These are phyloP conservation scores for Origma solitaria DNA, from an alignment of 2,113 vertebrate genomes.

Conservation along the genomic window DNA sequence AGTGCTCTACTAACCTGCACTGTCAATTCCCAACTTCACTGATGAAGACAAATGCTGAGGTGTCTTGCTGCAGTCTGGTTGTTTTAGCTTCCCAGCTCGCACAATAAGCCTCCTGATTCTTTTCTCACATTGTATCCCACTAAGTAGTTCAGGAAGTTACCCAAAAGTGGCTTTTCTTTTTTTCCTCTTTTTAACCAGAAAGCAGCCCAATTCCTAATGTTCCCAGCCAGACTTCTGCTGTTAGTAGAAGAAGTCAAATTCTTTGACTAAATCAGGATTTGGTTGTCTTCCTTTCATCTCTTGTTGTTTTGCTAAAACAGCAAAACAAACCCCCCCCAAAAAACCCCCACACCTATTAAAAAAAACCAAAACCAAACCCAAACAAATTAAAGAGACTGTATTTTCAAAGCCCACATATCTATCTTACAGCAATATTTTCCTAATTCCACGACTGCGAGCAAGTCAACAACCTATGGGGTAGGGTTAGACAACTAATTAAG, in stretches of 20 bases:
- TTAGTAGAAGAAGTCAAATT: background rate
- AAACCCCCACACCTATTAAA: background rate
- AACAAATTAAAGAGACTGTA: too few relatives aligned
- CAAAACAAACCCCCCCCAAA: accelerated
- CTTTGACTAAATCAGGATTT: background rate
- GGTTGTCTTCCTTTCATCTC: background rate
- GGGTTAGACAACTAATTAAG: background rate
- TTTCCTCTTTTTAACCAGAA: background rate
- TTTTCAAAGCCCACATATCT: background rate
- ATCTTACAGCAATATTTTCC: background rate
- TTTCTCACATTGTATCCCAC: background rate
- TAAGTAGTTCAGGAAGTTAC: background rate
- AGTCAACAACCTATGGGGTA: background rate
- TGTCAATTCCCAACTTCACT: accelerated
- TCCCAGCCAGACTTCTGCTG: background rate
- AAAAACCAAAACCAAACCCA: too few relatives aligned
- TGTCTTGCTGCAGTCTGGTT: background rate
- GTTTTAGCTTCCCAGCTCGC: background rate
- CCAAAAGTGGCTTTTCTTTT: background rate
- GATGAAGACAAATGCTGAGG: background rate
- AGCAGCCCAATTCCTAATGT: background rate
- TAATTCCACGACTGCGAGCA: background rate
- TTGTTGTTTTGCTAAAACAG: background rate
- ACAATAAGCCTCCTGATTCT: background rate
- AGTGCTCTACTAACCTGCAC: background rate